Percentiles rank a stretch among this genome's conserved stretches.
These are phyloP conservation scores for Chloropsis cyanopogon DNA, from an alignment of 2,113 vertebrate species.

Conservation along the genomic window DNA sequence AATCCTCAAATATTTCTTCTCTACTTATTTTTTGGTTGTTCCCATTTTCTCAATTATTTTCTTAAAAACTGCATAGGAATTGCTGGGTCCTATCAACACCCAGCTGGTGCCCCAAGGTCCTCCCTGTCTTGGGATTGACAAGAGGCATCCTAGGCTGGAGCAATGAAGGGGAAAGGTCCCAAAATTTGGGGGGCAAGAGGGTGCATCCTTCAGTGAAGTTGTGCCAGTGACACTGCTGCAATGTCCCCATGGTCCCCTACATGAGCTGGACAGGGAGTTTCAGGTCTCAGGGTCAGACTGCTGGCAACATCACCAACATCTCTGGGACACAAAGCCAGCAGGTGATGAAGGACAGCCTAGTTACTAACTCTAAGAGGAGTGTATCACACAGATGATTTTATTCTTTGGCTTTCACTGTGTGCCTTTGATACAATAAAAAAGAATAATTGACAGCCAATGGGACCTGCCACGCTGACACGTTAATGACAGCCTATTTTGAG, in stretches of 20 bases:
- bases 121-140: not conserved
- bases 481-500: not conserved
- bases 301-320: not conserved
- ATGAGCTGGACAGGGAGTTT: not conserved
- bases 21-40: not conserved
- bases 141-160: not conserved
- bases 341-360: not conserved
- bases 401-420: not conserved
- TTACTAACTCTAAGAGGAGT: not conserved
- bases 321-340: not conserved
- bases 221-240: not conserved
- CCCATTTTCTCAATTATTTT: not conserved
- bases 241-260: fast-evolving
- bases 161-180: not conserved
- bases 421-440: not conserved
- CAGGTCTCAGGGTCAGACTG: not conserved
- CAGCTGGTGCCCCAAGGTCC: not conserved
- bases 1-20: not conserved
- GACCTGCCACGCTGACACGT: not conserved
- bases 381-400: not conserved
- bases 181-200: no score
- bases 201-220: not conserved
- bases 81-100: not conserved
- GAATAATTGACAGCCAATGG: not conserved
- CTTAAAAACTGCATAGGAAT: not conserved